Evolutionary conservation across 2,797 vertebrate genomes (phyloP).

Genomic region (Lepus oiostolus): DNA sequence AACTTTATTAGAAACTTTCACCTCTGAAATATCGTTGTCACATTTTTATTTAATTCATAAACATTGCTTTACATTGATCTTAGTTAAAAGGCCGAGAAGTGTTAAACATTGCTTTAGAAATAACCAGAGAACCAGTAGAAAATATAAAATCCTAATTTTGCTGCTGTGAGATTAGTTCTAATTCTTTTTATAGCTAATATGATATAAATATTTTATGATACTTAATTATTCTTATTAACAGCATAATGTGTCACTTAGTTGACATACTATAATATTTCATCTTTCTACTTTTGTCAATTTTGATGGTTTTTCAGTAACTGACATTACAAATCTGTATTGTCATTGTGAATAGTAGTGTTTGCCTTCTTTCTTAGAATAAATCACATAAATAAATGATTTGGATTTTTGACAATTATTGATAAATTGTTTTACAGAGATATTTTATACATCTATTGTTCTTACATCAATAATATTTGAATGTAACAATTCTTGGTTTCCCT

Average conservation of each 20-base stretch:
- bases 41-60: slow-evolving; percentile 1
- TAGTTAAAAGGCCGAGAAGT: too few species aligned
- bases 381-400: background rate
- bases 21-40: background rate
- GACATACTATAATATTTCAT: background rate
- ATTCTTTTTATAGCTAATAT: background rate
- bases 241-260: background rate
- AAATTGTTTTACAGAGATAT: slow-evolving; percentile 43
- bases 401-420: background rate
- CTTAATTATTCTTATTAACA: slow-evolving; percentile 46
- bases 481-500: background rate
- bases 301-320: slow-evolving; percentile 55
- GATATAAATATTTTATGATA: background rate
- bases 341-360: slow-evolving; percentile 30
- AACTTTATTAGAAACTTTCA: background rate
- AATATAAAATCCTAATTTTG: background rate
- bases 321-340: slow-evolving; percentile 45
- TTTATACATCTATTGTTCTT: slow-evolving; percentile 34
- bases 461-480: background rate
- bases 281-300: slow-evolving; percentile 24
- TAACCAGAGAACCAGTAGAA: slow-evolving; percentile 25
- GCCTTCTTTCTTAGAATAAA: slow-evolving; percentile 47
- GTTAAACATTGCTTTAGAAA: slow-evolving; percentile 13
- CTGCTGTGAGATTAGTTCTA: background rate
- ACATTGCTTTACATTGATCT: background rate